phyloP scores from a whole-genome alignment of 2,113 vertebrate genomes.

The Phalacrocorax brasilianus region DNA sequence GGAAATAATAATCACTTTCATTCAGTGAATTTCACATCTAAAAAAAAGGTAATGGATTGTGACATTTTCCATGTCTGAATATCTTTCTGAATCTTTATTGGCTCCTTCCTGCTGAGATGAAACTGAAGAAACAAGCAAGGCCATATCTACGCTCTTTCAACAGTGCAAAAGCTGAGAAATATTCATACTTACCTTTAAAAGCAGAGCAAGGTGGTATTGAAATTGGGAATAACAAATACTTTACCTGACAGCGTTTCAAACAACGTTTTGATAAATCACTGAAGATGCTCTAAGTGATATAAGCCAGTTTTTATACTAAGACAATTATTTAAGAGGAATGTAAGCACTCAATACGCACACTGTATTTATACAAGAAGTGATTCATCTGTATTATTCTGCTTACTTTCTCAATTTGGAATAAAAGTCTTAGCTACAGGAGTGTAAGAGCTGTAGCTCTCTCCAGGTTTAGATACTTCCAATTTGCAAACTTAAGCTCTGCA shows the following conservation, averaged over 20 bases:
- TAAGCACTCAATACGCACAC: not conserved
- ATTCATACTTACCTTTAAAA: not conserved
- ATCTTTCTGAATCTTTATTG: not conserved
- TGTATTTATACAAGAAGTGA: not conserved
- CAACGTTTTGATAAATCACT: not conserved
- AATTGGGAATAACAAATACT: not conserved
- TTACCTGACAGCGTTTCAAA: not conserved
- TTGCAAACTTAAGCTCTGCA: not conserved
- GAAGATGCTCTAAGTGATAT: not conserved
- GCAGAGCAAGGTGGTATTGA: not conserved
- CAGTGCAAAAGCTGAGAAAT: not conserved
- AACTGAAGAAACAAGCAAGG: not conserved
- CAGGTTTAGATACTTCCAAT: too few species aligned
- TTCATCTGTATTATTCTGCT: not conserved
- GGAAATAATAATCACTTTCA: not conserved
- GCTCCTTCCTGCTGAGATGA: not conserved
- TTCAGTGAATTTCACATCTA: not conserved
- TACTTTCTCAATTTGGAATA: not conserved
- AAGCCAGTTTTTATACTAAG: not conserved
- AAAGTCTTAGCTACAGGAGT: not conserved
- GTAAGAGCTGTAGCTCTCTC: not conserved
- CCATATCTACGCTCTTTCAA: not conserved
- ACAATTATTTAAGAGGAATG: not conserved
- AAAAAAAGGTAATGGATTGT: not conserved
- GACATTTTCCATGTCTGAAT: rapidly evolving